Base-by-base conservation (phyloP, 2,888 invertebrate species). In the Andrena chrysosceles region DNA sequence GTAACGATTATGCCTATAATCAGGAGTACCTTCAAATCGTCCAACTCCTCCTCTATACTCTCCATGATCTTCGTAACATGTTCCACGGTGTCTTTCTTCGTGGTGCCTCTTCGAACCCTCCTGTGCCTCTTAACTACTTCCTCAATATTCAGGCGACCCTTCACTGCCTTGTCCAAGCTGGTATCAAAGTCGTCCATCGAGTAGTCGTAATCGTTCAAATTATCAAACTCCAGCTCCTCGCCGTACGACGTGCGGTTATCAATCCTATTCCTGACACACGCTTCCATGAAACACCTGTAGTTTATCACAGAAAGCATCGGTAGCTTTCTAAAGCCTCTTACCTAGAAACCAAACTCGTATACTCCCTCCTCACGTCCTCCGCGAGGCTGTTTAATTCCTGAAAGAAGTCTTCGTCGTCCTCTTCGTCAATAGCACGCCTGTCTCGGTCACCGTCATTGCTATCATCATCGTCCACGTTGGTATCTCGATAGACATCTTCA, bases 11-110 rank as follows among this genome's bases (percentile, higher is more conserved):
- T 33, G 2, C 59, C 8, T 16, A 42, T 35, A n/a, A 26, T 10
- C 10, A 6, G 23, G 8, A 29, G 2, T 63, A 95, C 95, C 93
- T 95, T 95, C 73, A 96, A 92, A n/a, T 95, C 96, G 86, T 95
- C 94, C 77, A 96, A 94, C 90, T 96, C 95, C 88, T 96, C 96
- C 89, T 96, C 95, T 78, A 96, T 95, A 77, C 95, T 95, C 86
- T 95, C 94, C 94, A 95, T 95, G 54, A 95, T 95, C 85, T 95
- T 95, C 35, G 96, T 95, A 62, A 96, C 95, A 82, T 96, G 95
- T 81, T 95, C 95, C 68, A 95, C 94, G 6, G 95, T 94, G 75
- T 95, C 94, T 42, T 93, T 93, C 70, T 93, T 93, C 70, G 81
- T 81, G 0, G 87, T 87, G 54, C 87, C 91, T 49, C 93, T 88